A percentile compares a stretch with the other conserved stretches of the same genome.
phyloP scores from a whole-genome alignment of 2,113 vertebrate species.

The Corythornis vintsioides region DNA sequence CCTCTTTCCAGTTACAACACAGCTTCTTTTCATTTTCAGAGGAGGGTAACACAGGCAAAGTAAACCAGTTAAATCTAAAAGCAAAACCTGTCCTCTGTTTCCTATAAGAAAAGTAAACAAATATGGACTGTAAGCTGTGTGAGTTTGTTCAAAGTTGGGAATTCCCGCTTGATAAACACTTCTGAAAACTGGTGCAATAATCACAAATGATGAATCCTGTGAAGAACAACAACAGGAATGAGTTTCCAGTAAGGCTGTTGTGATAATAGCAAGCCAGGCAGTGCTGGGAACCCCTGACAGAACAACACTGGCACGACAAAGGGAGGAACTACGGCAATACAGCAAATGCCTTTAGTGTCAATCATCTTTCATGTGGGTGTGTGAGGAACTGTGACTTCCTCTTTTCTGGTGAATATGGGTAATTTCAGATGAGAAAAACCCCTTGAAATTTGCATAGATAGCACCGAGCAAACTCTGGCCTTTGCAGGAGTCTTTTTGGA shows the following conservation, averaged over 20 bases:
- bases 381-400: constrained; percentile 47
- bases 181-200: background rate
- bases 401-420: background rate
- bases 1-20: background rate
- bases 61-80: background rate
- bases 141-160: background rate
- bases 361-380: background rate
- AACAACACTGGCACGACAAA: background rate
- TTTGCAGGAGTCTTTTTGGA: background rate
- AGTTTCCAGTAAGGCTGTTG: constrained; percentile 25
- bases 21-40: background rate
- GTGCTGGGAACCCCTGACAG: constrained; percentile 3
- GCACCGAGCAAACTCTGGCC: background rate
- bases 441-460: background rate
- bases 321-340: background rate
- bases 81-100: background rate
- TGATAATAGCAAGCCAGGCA: background rate
- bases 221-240: background rate
- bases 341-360: background rate
- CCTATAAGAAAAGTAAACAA: background rate
- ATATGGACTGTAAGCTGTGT: background rate
- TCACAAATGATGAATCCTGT: background rate
- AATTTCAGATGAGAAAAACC: constrained; percentile 15
- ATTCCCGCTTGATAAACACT: background rate
- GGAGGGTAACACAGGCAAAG: background rate